Evolutionary conservation across 2,888 invertebrate species (phyloP), one percentile per base, ranked within the genome.

Genomic region (Morpho achilles): DNA sequence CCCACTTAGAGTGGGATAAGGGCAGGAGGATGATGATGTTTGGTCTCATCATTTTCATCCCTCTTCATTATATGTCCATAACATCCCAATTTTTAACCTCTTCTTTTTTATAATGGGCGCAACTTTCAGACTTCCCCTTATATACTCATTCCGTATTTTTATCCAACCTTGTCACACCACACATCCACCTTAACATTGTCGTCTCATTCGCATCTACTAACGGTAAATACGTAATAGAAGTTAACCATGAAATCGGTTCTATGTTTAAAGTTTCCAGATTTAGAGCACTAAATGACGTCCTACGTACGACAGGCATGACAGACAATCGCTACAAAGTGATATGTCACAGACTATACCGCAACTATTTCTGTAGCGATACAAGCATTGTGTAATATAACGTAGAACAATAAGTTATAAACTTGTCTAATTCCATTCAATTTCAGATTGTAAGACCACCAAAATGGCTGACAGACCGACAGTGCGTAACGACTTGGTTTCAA

Each of bases 401-500:
- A 32, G 32, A 57, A 57, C 53, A 48, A 39, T 53, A 53, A 56
- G 44, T 40, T 53, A 47, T 45, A 45, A 57, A 61, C 50, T 46
- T 16, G 51, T 59, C 43, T 59, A 53, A 64, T 57, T 56, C 32
- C 32, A 57, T 59, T 55, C 52, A 59, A 58, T 56, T 53, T 9
- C 45, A 39, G 6, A 44, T 42, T 22, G 43, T 47, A 45, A 57
- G 23, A 53, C 49, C 48, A 57, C 42, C 42, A 47, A 48, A 54
- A 50, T 43, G 49, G 22, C 45, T 44, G 50, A 51, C 40, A 45
- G 60, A 44, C 49, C 59, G 47, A 53, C 60, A 50, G 39, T 62
- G 56, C 62, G 62, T 63, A 66, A 64, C 64, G 63, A 62, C 50
- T 67, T 63, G 64, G 59, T 61, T 63, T 61, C 66, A 65, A 67